Conservation (phyloP, 2,113 vertebrate species). For the Hepsetus odoe region DNA sequence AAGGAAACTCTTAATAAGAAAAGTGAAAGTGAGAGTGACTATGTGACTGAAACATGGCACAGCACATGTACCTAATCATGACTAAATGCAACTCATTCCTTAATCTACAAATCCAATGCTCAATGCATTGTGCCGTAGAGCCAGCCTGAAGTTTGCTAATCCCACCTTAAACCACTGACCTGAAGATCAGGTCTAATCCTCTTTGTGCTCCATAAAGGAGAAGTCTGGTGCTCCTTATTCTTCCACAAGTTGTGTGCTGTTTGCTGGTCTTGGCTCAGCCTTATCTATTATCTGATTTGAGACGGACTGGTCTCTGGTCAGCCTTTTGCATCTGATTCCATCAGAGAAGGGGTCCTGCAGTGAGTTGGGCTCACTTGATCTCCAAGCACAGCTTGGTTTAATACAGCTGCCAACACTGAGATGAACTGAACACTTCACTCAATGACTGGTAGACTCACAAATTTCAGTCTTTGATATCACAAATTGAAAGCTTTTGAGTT, state of each 20-base stretch:
- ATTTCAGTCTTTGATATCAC: conserved; percentile 27
- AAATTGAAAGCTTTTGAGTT: conserved; percentile 34
- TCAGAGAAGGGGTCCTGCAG: neutral
- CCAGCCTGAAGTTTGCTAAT: conserved; percentile 60
- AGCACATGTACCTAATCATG: too few species aligned
- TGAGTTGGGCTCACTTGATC: neutral
- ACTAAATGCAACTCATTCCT: too few species aligned
- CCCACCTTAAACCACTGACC: conserved; percentile 60
- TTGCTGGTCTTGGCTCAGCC: neutral
- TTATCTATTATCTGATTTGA: neutral
- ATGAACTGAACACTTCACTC: conserved; percentile 7
- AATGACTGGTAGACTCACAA: conserved; percentile 1
- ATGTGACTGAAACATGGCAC: too few species aligned
- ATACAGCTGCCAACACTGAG: neutral
- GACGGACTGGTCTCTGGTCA: neutral
- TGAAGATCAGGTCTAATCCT: conserved; percentile 56
- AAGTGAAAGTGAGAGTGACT: too few species aligned
- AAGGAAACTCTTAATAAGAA: conserved; percentile 3
- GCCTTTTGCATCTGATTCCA: neutral
- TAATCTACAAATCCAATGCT: too few species aligned
- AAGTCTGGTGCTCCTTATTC: neutral
- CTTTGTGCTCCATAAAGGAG: conserved; percentile 22
- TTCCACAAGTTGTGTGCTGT: neutral
- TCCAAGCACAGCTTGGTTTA: conserved; percentile 4
- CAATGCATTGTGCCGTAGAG: too few species aligned